These are phyloP conservation scores for Rallus limicola DNA, from an alignment of 2,113 vertebrate species.

Conservation along the genomic window DNA sequence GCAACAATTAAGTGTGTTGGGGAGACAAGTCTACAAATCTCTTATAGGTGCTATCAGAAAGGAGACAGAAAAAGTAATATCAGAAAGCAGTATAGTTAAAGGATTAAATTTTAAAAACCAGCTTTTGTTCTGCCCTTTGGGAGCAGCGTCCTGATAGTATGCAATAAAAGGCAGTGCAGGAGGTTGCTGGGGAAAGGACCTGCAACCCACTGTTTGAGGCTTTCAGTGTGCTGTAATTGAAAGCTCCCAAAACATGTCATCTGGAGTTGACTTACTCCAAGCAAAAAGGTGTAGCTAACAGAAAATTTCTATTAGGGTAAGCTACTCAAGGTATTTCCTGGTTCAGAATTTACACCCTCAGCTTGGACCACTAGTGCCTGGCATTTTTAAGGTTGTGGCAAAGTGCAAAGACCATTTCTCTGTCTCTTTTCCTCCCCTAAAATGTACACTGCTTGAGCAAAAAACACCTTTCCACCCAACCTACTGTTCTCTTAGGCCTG, in stretches of 20 bases:
- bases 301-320: neutral
- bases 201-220: neutral
- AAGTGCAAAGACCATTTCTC: neutral
- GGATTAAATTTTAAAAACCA: neutral
- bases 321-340: neutral
- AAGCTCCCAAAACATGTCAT: neutral
- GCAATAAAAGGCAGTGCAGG: neutral
- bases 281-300: neutral
- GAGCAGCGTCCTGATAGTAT: neutral
- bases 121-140: neutral
- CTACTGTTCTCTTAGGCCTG: neutral
- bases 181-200: neutral
- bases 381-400: neutral
- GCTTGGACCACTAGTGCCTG: neutral
- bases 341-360: neutral
- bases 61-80: neutral
- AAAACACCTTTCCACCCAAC: neutral
- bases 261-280: neutral
- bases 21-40: neutral
- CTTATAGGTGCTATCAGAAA: neutral
- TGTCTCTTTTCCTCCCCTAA: neutral
- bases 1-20: constrained; percentile 6
- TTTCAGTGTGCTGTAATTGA: neutral
- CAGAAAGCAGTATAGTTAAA: neutral
- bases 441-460: accelerated